Evolutionary conservation across 2,113 vertebrate genomes (phyloP).

Genomic region (Pseudorhombus dupliciocellatus): DNA sequence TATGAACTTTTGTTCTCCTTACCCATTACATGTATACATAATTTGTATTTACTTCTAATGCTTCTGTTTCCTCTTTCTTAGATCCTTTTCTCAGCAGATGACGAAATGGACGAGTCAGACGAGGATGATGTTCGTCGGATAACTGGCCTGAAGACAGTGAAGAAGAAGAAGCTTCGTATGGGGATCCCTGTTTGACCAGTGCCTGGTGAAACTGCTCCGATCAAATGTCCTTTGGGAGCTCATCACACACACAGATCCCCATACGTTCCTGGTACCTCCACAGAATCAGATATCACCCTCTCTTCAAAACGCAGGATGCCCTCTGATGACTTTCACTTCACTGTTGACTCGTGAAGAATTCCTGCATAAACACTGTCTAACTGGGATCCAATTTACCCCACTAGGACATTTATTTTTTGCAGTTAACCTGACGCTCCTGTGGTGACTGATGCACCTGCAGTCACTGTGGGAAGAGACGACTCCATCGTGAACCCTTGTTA

Average conservation of each 20-base stretch:
- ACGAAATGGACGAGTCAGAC: constrained; percentile 97
- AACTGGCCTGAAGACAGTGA: constrained; percentile 87
- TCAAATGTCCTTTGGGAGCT: constrained; percentile 9
- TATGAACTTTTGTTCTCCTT: no score
- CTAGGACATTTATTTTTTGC: constrained; percentile 14
- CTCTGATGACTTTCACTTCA: constrained; percentile 26
- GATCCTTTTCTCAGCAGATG: constrained; percentile 98
- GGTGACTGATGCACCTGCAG: not conserved
- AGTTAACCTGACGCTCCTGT: constrained; percentile 3
- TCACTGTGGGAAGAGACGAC: not conserved
- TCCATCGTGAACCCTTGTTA: no score
- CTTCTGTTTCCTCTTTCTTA: constrained; percentile 53
- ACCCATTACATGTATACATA: no score
- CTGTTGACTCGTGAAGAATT: constrained; percentile 16
- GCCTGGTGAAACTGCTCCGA: constrained; percentile 4
- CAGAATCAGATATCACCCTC: constrained; percentile 11
- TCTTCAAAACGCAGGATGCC: constrained; percentile 1
- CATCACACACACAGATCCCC: constrained; percentile 15
- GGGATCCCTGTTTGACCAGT: constrained; percentile 91
- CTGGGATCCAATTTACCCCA: constrained; percentile 1
- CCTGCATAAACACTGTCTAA: constrained; percentile 20
- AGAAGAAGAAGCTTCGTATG: constrained; percentile 95
- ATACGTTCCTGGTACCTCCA: constrained; percentile 8
- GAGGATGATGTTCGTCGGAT: constrained; percentile 92
- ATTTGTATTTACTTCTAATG: no score